Evolutionary conservation across 2,113 vertebrate genomes (phyloP).

Genomic region (Zeus faber): DNA sequence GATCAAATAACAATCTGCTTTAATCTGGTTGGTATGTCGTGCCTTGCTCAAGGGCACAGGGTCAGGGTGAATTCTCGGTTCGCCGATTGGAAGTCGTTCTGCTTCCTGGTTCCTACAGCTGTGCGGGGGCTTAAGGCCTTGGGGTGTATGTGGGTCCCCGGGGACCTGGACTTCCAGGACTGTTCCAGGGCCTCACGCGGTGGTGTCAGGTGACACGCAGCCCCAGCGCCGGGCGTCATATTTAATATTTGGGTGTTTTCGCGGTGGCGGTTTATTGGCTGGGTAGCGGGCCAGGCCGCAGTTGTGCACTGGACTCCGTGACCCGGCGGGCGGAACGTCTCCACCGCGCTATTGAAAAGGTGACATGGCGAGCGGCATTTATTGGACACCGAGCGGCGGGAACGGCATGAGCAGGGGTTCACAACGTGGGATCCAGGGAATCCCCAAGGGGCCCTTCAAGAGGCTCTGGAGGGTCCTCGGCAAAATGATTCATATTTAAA

Average conservation of each 20-base stretch:
- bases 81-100: too few relatives aligned
- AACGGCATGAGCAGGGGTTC: not conserved
- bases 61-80: not conserved
- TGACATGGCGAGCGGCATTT: too few relatives aligned
- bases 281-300: constrained; percentile 22
- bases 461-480: too few relatives aligned
- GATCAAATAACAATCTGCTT: too few relatives aligned
- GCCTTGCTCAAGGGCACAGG: constrained; percentile 11
- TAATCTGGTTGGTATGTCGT: constrained; percentile 31
- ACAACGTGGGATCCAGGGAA: not conserved
- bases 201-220: constrained; percentile 53
- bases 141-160: constrained; percentile 15
- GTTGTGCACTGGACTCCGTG: too few relatives aligned
- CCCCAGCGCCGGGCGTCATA: constrained; percentile 52
- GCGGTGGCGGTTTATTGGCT: constrained; percentile 43
- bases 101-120: constrained; percentile 50
- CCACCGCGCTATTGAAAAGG: too few relatives aligned
- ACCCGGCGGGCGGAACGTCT: too few relatives aligned
- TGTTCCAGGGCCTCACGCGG: constrained; percentile 18
- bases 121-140: constrained; percentile 13
- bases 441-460: too few relatives aligned
- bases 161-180: constrained; percentile 39
- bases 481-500: too few relatives aligned
- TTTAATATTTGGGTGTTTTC: constrained; percentile 68
- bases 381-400: not conserved